Evolutionary conservation across 2,888 invertebrate genomes (phyloP).

Genomic region (Bellardia pandia): DNA sequence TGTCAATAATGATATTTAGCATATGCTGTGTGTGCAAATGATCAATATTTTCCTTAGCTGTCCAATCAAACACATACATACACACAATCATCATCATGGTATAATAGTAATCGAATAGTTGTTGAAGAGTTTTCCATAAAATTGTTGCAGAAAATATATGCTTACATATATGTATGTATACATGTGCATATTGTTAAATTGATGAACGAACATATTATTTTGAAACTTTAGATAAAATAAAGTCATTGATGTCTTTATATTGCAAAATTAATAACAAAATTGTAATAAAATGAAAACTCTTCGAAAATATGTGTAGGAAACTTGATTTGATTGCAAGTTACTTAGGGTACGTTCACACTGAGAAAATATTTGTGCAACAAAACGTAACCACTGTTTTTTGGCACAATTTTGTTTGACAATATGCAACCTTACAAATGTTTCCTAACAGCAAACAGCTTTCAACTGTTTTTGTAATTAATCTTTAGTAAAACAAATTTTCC

Average conservation of each 20-base stretch:
- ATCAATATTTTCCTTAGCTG: background rate
- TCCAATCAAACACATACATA: background rate
- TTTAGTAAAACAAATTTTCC: no score
- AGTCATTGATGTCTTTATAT: background rate
- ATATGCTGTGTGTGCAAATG: conserved; percentile 43
- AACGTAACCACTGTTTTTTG: no score
- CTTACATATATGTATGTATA: background rate
- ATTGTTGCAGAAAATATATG: background rate
- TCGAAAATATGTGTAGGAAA: no score
- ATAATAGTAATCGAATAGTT: conserved; percentile 15
- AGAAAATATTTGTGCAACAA: no score
- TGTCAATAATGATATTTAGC: conserved; percentile 46
- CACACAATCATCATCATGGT: background rate
- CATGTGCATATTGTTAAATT: background rate
- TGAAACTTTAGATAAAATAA: background rate
- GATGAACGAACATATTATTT: conserved; percentile 15
- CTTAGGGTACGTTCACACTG: no score
- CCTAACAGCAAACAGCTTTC: no score
- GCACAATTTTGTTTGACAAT: no score
- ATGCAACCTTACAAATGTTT: no score
- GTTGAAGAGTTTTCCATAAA: conserved; percentile 4
- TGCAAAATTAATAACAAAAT: no score
- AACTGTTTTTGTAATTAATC: no score
- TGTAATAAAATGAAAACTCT: no score
- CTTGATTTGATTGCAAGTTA: no score